Conservation (phyloP, 2,113 vertebrate genomes). For the Trinectes maculatus region DNA sequence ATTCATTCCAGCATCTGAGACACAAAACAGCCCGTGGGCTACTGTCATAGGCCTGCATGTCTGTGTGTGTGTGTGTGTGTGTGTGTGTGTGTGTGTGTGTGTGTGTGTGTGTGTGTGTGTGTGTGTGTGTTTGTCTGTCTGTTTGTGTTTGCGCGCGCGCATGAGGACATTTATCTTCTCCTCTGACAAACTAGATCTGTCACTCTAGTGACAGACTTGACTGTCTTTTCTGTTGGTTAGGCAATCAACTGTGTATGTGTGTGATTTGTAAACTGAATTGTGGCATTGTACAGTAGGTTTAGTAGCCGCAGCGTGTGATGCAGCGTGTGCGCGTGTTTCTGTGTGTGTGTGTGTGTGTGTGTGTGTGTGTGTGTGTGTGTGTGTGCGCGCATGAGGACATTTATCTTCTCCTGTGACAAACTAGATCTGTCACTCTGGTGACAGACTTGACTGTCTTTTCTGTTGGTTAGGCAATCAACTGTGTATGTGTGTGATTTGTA, state of each 20-base stretch:
- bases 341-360: too few species aligned
- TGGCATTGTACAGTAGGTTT: too few species aligned
- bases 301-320: too few species aligned
- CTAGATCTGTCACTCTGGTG: conserved; percentile 63
- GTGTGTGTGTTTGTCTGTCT: conserved; percentile 4
- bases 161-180: conserved; percentile 61
- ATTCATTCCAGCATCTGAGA: conserved; percentile 71
- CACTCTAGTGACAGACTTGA: conserved; percentile 46
- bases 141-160: too few species aligned
- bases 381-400: conserved; percentile 41
- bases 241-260: conserved; percentile 37
- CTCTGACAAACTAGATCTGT: conserved; percentile 70
- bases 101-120: conserved; percentile 25
- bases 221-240: conserved; percentile 56
- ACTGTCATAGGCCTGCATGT: conserved; percentile 49
- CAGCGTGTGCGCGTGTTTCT: too few species aligned
- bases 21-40: conserved; percentile 66
- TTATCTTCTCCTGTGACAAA: conserved; percentile 68
- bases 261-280: too few species aligned
- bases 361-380: conserved; percentile 12
- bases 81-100: conserved; percentile 20
- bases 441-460: conserved; percentile 53
- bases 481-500: conserved; percentile 24
- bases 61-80: conserved; percentile 25
- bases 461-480: conserved; percentile 44